A percentile compares a stretch with the other conserved stretches of the same genome.
phyloP scores from a whole-genome alignment of 2,888 invertebrate genomes.

The Strigamia maritima region DNA sequence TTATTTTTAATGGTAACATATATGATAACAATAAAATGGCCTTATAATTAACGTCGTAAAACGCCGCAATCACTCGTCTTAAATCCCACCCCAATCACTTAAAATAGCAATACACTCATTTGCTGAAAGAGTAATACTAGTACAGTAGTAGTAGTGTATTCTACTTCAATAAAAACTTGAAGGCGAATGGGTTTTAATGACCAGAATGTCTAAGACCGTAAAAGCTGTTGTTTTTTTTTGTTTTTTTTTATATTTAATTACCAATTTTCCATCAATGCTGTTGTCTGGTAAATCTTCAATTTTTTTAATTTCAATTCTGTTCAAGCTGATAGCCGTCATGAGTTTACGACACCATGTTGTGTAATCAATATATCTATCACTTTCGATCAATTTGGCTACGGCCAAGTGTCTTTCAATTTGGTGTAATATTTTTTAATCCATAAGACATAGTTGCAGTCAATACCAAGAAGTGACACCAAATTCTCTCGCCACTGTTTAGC shows the following conservation, averaged over 20 bases:
- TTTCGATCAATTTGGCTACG: background rate
- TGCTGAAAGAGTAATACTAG: too few species aligned
- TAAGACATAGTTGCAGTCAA: background rate
- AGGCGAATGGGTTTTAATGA: too few species aligned
- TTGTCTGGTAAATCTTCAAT: background rate
- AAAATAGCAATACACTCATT: too few species aligned
- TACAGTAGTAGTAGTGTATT: too few species aligned
- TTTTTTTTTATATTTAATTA: background rate
- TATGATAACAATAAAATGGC: too few species aligned
- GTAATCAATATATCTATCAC: background rate
- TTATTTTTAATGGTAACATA: too few species aligned
- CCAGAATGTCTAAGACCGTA: too few species aligned
- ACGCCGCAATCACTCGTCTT: too few species aligned
- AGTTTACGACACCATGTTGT: background rate
- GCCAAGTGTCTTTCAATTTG: background rate
- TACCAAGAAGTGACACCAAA: background rate
- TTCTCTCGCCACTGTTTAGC: background rate
- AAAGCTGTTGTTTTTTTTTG: too few species aligned
- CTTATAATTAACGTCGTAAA: too few species aligned
- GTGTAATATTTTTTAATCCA: background rate
- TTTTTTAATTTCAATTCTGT: background rate
- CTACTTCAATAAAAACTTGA: too few species aligned
- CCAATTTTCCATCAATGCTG: background rate
- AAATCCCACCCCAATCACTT: too few species aligned
- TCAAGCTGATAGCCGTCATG: background rate